Conservation (phyloP, 2,888 invertebrate genomes). For the Cotesia congregata region DNA sequence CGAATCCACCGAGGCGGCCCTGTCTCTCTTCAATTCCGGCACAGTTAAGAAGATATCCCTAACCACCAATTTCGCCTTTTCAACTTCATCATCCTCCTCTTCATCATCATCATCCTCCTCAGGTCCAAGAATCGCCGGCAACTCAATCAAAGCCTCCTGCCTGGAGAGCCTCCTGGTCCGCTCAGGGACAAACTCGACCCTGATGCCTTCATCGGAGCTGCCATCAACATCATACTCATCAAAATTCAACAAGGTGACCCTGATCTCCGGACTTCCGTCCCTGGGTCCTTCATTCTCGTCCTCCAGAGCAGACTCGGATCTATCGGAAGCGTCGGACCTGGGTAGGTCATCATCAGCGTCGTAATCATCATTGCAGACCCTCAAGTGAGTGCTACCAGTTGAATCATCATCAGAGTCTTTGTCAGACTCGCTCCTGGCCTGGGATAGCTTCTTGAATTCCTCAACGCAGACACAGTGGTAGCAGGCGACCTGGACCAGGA, state of each 20-base stretch:
- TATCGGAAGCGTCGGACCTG: slow-evolving; percentile 42
- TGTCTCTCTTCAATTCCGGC: slow-evolving; percentile 86
- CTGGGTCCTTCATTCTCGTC: slow-evolving; percentile 19
- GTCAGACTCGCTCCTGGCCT: slow-evolving; percentile 63
- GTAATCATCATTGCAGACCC: slow-evolving; percentile 30
- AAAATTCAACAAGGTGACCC: slow-evolving; percentile 56
- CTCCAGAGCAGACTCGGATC: slow-evolving; percentile 3
- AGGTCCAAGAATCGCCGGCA: slow-evolving; percentile 50
- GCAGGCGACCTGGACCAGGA: slow-evolving; percentile 76
- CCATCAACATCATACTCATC: slow-evolving; percentile 31
- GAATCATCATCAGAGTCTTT: slow-evolving; percentile 46
- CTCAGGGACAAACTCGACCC: slow-evolving; percentile 47
- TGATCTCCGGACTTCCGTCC: slow-evolving; percentile 61
- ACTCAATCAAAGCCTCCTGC: slow-evolving; percentile 80
- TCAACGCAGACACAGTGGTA: slow-evolving; percentile 85
- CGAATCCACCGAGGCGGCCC: slow-evolving; percentile 90
- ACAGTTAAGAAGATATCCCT: slow-evolving; percentile 85
- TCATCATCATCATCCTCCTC: slow-evolving; percentile 48
- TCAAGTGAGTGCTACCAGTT: slow-evolving; percentile 48
- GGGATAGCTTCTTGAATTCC: slow-evolving; percentile 77
- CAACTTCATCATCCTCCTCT: slow-evolving; percentile 41
- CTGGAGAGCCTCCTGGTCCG: slow-evolving; percentile 75
- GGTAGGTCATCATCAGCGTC: slow-evolving; percentile 71
- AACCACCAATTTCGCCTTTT: slow-evolving; percentile 70
- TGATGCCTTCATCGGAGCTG: slow-evolving; percentile 10